Percentiles rank a stretch among this genome's conserved stretches.
Conservation (phyloP, 1,140 invertebrate species). For the Thrips palmi region DNA sequence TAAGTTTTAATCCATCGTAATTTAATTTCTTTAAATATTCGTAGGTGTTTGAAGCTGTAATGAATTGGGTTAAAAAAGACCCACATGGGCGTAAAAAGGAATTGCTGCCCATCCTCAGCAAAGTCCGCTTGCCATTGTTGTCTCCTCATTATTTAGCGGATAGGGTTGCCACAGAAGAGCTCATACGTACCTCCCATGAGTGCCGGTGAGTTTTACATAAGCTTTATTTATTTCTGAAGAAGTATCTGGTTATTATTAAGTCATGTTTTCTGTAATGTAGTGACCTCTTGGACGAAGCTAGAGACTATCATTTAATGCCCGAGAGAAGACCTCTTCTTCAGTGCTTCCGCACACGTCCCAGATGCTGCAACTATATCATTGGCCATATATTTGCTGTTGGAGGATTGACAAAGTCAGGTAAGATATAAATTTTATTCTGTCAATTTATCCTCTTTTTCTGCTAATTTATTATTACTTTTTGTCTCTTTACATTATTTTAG, state of each 20-base stretch:
- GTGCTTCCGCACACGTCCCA: slow-evolving; percentile 53
- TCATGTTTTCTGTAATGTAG: slow-evolving; percentile 20
- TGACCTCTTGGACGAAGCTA: slow-evolving; percentile 65
- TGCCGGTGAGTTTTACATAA: slow-evolving; percentile 38
- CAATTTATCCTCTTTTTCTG: slow-evolving; percentile 2
- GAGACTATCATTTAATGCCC: slow-evolving; percentile 71
- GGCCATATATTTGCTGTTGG: slow-evolving; percentile 81
- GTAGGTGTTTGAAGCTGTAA: slow-evolving; percentile 58
- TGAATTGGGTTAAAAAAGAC: slow-evolving; percentile 64
- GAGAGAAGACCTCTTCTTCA: slow-evolving; percentile 57
- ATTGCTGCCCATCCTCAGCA: slow-evolving; percentile 51
- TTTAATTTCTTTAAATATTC: slow-evolving; percentile 6
- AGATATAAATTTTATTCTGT: slow-evolving; percentile 8
- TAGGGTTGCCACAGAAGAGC: slow-evolving; percentile 61
- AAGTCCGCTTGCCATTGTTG: slow-evolving; percentile 61
- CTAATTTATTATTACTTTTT: slow-evolving; percentile 1
- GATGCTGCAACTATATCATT: slow-evolving; percentile 51
- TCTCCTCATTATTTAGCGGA: slow-evolving; percentile 70
- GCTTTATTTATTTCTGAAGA: neutral
- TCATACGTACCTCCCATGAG: slow-evolving; percentile 53
- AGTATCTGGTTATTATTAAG: neutral
- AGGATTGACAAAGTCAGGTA: slow-evolving; percentile 61
- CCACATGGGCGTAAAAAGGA: slow-evolving; percentile 31
- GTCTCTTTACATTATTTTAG: too few relatives aligned
- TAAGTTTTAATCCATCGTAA: slow-evolving; percentile 6